Evolutionary conservation across 2,113 vertebrate species (phyloP).

Genomic region (Loxodonta africana): DNA sequence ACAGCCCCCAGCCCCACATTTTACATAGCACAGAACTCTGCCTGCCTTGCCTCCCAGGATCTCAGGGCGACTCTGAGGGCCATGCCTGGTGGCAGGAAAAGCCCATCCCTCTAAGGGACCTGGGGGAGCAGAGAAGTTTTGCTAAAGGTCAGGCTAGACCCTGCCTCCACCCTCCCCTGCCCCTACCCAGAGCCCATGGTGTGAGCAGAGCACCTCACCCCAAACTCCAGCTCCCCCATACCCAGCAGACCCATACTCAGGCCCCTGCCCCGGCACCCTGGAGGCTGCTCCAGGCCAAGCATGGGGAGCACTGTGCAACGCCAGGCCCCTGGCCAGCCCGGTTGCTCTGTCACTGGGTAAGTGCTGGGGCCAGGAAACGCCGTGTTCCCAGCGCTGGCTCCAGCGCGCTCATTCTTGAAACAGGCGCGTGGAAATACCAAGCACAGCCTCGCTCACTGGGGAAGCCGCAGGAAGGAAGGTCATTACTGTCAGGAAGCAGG

Average conservation of each 20-base stretch:
- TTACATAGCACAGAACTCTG: no score
- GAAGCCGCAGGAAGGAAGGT: constrained; percentile 63
- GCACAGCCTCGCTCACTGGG: not conserved
- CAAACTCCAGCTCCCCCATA: not conserved
- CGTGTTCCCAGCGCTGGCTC: constrained; percentile 52
- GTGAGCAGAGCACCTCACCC: not conserved
- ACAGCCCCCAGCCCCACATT: no score
- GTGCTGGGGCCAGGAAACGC: constrained; percentile 5
- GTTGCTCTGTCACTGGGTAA: not conserved
- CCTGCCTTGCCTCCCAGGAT: not conserved
- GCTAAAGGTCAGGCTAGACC: not conserved
- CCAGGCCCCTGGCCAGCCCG: not conserved
- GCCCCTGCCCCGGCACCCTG: not conserved
- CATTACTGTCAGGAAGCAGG: constrained; percentile 53
- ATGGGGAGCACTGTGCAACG: not conserved
- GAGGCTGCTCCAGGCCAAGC: not conserved
- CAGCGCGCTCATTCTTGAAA: constrained; percentile 14
- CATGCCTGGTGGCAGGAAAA: rapidly evolving
- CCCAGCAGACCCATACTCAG: not conserved
- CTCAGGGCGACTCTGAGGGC: not conserved
- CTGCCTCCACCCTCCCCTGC: not conserved
- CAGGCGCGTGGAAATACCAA: constrained; percentile 13
- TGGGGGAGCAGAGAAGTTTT: not conserved
- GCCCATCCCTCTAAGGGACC: not conserved
- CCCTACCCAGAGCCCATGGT: not conserved